Evolutionary conservation across 2,113 vertebrate species (phyloP).

Genomic region (Otocyon megalotis): DNA sequence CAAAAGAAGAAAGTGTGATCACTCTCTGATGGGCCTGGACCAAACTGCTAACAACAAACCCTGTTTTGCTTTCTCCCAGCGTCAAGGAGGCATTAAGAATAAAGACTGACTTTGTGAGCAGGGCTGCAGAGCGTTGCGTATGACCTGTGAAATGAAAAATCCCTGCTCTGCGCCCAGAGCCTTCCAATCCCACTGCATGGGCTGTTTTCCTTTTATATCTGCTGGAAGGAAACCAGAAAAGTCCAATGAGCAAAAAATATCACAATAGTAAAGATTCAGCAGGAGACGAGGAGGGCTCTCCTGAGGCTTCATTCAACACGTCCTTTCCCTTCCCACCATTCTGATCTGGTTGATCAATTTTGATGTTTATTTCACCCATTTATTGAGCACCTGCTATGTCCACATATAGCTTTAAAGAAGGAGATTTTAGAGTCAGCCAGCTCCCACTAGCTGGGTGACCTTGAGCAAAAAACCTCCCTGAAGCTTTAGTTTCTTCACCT

Average conservation of each 20-base stretch:
- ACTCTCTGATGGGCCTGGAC: neutral
- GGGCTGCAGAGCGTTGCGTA: neutral
- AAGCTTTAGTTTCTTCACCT: neutral
- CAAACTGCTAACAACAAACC: conserved; percentile 23
- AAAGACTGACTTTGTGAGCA: neutral
- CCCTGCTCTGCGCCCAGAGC: neutral
- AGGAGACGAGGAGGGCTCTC: neutral
- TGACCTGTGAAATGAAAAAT: conserved; percentile 28
- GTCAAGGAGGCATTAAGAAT: neutral
- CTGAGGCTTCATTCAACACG: neutral
- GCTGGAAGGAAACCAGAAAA: conserved; percentile 24
- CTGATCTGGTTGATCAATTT: rapidly evolving
- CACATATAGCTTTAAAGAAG: neutral
- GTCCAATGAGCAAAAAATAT: neutral
- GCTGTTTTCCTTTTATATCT: neutral
- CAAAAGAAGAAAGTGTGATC: neutral
- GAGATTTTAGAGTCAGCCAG: neutral
- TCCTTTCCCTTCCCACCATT: neutral
- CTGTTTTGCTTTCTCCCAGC: neutral
- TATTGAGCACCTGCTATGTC: neutral
- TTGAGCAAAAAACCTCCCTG: neutral
- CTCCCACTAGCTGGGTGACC: neutral
- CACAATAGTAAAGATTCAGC: neutral
- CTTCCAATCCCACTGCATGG: neutral
- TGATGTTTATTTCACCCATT: neutral